A percentile compares a stretch with the other conserved stretches of the same genome.
Conservation (phyloP, 2,113 vertebrate species). For the Oncorhynchus tshawytscha region DNA sequence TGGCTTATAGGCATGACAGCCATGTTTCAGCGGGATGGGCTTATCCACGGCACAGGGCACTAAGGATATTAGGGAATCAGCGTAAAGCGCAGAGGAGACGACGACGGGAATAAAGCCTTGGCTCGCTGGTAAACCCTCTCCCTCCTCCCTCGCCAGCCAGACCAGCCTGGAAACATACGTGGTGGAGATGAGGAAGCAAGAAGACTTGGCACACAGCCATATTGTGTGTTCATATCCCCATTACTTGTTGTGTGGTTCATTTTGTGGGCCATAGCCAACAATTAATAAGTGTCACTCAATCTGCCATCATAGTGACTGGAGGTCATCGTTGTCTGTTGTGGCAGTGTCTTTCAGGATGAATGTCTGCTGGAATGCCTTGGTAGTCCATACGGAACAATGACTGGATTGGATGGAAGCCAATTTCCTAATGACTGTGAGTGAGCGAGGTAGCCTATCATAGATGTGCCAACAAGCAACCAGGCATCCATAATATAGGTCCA, state of each 20-base stretch:
- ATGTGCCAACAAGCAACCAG: conserved; percentile 25
- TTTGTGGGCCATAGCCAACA: conserved; percentile 32
- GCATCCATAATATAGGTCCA: conserved; percentile 19
- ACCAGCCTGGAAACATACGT: conserved; percentile 49
- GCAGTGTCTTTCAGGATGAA: conserved; percentile 18
- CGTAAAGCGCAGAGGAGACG: conserved; percentile 76
- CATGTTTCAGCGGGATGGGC: conserved; percentile 70
- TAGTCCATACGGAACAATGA: conserved; percentile 39
- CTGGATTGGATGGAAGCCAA: conserved; percentile 40
- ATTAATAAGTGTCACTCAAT: conserved; percentile 53
- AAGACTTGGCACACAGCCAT: conserved; percentile 55
- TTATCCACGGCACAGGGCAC: conserved; percentile 71
- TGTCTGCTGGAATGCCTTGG: conserved; percentile 27
- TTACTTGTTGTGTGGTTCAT: conserved; percentile 56
- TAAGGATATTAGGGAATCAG: conserved; percentile 80
- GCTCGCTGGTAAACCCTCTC: conserved; percentile 59
- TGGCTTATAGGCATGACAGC: conserved; percentile 73
- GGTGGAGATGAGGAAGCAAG: conserved; percentile 12
- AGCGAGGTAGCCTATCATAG: conserved; percentile 1
- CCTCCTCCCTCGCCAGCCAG: conserved; percentile 45
- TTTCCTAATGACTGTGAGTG: conserved; percentile 23
- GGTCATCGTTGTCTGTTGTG: conserved; percentile 47
- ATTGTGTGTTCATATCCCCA: conserved; percentile 31
- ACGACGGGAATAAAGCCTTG: conserved; percentile 71
- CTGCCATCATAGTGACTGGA: conserved; percentile 31